A percentile compares a stretch with the other conserved stretches of the same genome.
Evolutionary conservation across 1,140 invertebrate genomes (phyloP).

Genomic region (Harlomillsia oculata): DNA sequence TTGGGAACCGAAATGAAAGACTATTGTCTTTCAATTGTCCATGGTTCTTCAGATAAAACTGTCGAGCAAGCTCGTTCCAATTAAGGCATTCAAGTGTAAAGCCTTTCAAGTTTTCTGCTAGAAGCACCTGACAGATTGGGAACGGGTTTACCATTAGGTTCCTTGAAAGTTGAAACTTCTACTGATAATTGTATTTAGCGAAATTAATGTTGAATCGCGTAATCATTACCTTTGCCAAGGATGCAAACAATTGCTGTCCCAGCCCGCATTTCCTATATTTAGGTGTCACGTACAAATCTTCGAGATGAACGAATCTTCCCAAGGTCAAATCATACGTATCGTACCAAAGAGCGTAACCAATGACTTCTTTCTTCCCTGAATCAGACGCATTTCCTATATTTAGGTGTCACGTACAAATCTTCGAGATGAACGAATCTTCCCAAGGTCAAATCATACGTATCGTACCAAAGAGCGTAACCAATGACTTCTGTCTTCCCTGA

Average conservation of each 20-base stretch:
- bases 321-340: slow-evolving; percentile 67
- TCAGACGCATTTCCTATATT: slow-evolving; percentile 47
- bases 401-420: slow-evolving; percentile 65
- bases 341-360: slow-evolving; percentile 65
- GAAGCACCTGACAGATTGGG: slow-evolving; percentile 46
- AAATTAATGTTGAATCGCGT: neutral
- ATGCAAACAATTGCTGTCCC: slow-evolving; percentile 57
- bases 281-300: slow-evolving; percentile 69
- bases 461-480: slow-evolving; percentile 66
- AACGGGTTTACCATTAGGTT: neutral
- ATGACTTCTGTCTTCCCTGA: slow-evolving; percentile 37
- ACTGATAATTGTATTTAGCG: neutral
- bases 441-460: slow-evolving; percentile 66
- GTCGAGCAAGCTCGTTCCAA: slow-evolving; percentile 64
- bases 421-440: slow-evolving; percentile 66
- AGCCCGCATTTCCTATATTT: slow-evolving; percentile 53
- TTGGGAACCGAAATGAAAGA: no score
- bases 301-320: slow-evolving; percentile 61
- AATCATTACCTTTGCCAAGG: slow-evolving; percentile 55
- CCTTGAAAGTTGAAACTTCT: neutral
- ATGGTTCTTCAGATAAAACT: slow-evolving; percentile 63
- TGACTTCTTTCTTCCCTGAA: slow-evolving; percentile 37
- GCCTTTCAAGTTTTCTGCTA: slow-evolving; percentile 46
- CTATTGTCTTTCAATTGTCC: no score
- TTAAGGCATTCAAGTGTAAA: slow-evolving; percentile 66